Evolutionary conservation across 2,888 invertebrate genomes (phyloP), one percentile per base, ranked within the genome.

Genomic region (Morpho helenor): DNA sequence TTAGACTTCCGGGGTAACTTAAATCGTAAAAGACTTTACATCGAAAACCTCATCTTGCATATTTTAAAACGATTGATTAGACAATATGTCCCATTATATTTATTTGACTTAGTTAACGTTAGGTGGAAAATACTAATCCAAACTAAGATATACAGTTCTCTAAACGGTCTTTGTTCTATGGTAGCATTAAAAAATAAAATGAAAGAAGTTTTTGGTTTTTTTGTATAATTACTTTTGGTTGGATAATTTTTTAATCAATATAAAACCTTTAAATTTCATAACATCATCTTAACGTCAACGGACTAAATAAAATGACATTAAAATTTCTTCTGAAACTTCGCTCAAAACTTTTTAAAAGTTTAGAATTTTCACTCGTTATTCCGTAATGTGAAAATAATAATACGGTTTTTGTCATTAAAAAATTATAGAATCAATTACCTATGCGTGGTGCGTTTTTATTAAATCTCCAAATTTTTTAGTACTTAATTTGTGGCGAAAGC

Each of bases 1-100:
- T 73, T 67, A 73, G 72, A 68, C 79, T 82, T 82, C 81, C 81
- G 82, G 77, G 66, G 62, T 31, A 31, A 0, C 4, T 3, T 31
- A 31, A 31, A 31, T 5, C 31, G 3, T 31, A 31, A 31, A 31
- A 5, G 31, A 31, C 31, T 31, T 31, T 31, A 31, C 31, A 3
- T 31, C 3, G 31, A 31, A 31, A 31, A 3, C 31, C 31, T 31
- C 5, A 31, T 31, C 3, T 5, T 1, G 31, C 31, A 5, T 31
- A 31, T 31, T 31, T 16, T 3, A 31, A 31, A 31, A 3, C 31
- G 31, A 31, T 31, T 1, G 31, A 31, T 31, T 31, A 31, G 5
- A 3, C 31, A 31, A 1, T 31, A 31, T 31, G 31, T 31, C 3
- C 31, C 1, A 31, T 31, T 5, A 31, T 31, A 31, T 31, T 31